phyloP scores from a whole-genome alignment of 2,113 vertebrate species.

The Edolisoma coerulescens region DNA sequence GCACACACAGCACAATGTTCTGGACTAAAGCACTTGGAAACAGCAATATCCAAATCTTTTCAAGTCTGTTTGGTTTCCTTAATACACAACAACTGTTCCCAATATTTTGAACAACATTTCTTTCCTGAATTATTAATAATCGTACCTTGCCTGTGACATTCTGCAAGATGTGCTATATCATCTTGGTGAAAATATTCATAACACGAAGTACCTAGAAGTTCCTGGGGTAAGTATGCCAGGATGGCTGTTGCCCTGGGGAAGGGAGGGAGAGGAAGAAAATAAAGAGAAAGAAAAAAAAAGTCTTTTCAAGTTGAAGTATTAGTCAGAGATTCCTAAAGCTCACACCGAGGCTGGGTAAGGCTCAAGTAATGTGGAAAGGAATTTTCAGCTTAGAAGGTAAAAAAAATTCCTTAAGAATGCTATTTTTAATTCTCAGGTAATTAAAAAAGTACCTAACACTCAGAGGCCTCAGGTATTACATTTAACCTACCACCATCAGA shows the following conservation, averaged over 20 bases:
- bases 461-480: background rate
- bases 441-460: background rate
- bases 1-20: background rate
- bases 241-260: conserved; percentile 89
- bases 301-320: background rate
- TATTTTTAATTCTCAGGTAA: background rate
- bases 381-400: background rate
- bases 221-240: conserved; percentile 95
- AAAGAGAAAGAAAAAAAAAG: background rate
- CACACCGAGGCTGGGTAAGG: background rate
- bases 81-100: background rate
- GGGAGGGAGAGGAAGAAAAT: background rate
- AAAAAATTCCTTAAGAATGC: background rate
- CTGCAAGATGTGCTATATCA: conserved; percentile 93
- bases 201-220: conserved; percentile 96
- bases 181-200: conserved; percentile 99
- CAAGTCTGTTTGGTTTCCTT: background rate
- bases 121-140: background rate
- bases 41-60: background rate
- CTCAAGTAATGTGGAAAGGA: background rate
- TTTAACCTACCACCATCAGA: background rate
- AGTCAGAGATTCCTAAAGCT: background rate
- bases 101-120: background rate
- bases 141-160: conserved; percentile 95
- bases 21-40: background rate